phyloP scores from a whole-genome alignment of 2,113 vertebrate genomes.

The Bambusicola thoracicus region DNA sequence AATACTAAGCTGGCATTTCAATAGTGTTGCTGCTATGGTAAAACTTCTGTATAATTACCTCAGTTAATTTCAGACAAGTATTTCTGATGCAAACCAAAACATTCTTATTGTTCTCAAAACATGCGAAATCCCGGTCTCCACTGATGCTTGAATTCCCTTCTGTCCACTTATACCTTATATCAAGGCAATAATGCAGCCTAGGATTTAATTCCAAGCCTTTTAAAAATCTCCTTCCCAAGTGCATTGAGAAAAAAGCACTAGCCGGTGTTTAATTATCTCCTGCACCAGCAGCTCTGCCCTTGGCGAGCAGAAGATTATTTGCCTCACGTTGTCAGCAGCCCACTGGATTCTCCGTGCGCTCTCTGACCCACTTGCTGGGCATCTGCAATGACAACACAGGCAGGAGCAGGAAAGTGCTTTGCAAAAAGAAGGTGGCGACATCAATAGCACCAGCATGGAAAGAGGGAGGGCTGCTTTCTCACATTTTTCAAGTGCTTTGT shows the following conservation, averaged over 20 bases:
- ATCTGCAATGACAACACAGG: background rate
- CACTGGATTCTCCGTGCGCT: background rate
- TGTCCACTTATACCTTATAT: background rate
- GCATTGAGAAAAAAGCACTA: background rate
- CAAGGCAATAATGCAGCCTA: background rate
- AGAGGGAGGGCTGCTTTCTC: background rate
- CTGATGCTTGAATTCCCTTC: background rate
- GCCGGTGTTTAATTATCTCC: constrained; percentile 44
- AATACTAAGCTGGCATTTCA: background rate
- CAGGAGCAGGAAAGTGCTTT: background rate
- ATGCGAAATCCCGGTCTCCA: background rate
- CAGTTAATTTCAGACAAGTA: background rate
- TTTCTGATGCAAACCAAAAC: background rate
- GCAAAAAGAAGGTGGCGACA: background rate
- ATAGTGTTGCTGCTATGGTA: background rate
- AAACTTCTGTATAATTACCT: background rate
- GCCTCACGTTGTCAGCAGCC: background rate
- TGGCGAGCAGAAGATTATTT: background rate
- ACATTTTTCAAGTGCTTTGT: background rate
- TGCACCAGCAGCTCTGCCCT: background rate
- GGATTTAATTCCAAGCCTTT: constrained; percentile 39
- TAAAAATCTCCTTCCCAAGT: constrained; percentile 24
- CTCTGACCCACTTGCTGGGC: background rate
- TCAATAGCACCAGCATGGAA: background rate
- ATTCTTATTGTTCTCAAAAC: background rate